Evolutionary conservation across 2,888 invertebrate species (phyloP).

Genomic region (Heliconius erato): DNA sequence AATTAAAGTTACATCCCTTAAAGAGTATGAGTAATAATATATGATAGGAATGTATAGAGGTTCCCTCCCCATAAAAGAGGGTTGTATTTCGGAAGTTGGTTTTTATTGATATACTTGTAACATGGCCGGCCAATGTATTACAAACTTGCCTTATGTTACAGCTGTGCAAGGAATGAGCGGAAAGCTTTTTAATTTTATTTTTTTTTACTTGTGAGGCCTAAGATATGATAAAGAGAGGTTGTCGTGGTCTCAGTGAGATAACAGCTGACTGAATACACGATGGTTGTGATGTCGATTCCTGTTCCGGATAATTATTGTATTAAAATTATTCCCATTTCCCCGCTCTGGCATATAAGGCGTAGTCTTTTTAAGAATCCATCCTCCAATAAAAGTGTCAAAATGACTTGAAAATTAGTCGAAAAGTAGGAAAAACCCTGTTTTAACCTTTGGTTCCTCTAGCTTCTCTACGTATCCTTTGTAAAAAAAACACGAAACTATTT

Average conservation of each 20-base stretch:
- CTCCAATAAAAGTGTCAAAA: not conserved
- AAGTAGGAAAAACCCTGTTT: not conserved
- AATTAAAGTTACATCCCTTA: not conserved
- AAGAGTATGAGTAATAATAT: conserved; percentile 16
- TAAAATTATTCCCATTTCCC: too few relatives aligned
- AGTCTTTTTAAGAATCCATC: not conserved
- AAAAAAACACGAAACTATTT: not conserved
- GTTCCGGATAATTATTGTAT: too few relatives aligned
- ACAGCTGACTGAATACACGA: not conserved
- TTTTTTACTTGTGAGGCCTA: not conserved
- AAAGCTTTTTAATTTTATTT: conserved; percentile 5
- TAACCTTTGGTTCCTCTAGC: not conserved
- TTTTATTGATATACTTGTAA: conserved; percentile 61
- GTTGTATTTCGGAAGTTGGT: conserved; percentile 59
- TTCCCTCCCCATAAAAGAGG: conserved; percentile 54
- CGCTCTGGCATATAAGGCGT: not conserved
- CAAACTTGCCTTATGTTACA: conserved; percentile 44
- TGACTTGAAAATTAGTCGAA: not conserved
- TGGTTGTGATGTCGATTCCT: too few relatives aligned
- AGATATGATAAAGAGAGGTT: not conserved
- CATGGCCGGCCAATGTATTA: conserved; percentile 59
- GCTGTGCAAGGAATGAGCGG: conserved; percentile 37
- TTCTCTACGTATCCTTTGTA: not conserved
- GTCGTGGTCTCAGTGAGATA: not conserved
- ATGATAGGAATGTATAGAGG: conserved; percentile 30